Percentiles rank a stretch among this genome's conserved stretches.
Evolutionary conservation across 37 sponge, comb jelly and placozoan genomes (phyloP).

Genomic region (Ianthella basta): DNA sequence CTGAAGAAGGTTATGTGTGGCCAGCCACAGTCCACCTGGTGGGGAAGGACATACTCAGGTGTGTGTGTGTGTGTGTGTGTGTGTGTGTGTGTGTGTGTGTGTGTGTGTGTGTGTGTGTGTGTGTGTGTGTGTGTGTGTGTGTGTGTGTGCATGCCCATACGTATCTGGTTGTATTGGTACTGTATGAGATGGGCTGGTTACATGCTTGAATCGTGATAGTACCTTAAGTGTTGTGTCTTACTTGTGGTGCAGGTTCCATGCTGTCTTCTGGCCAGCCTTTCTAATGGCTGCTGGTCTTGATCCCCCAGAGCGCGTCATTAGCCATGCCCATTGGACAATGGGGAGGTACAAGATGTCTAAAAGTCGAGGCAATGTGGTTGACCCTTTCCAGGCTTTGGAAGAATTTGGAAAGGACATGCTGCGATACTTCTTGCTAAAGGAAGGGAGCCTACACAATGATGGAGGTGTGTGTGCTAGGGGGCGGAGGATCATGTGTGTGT

Average conservation of each 20-base stretch:
- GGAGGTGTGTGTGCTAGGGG: slow-evolving; percentile 60
- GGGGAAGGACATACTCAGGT: slow-evolving; percentile 64
- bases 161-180: too few species aligned
- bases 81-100: too few species aligned
- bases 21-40: slow-evolving; percentile 82
- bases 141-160: too few species aligned
- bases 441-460: slow-evolving; percentile 73
- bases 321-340: slow-evolving; percentile 85
- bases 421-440: slow-evolving; percentile 83
- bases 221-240: too few species aligned
- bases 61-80: not conserved
- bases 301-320: slow-evolving; percentile 59
- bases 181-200: too few species aligned
- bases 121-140: too few species aligned
- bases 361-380: slow-evolving; percentile 85
- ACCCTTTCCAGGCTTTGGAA: slow-evolving; percentile 52
- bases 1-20: slow-evolving; percentile 54
- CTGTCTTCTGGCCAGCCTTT: slow-evolving; percentile 89
- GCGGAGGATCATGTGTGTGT: not conserved
- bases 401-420: slow-evolving; percentile 64
- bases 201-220: too few species aligned
- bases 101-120: too few species aligned
- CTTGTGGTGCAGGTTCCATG: slow-evolving; percentile 80
- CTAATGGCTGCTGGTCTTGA: slow-evolving; percentile 79
- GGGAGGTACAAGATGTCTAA: slow-evolving; percentile 85